phyloP scores from a whole-genome alignment of 37 sponge, comb jelly and placozoan genomes.

The Eunapius fragilis region DNA sequence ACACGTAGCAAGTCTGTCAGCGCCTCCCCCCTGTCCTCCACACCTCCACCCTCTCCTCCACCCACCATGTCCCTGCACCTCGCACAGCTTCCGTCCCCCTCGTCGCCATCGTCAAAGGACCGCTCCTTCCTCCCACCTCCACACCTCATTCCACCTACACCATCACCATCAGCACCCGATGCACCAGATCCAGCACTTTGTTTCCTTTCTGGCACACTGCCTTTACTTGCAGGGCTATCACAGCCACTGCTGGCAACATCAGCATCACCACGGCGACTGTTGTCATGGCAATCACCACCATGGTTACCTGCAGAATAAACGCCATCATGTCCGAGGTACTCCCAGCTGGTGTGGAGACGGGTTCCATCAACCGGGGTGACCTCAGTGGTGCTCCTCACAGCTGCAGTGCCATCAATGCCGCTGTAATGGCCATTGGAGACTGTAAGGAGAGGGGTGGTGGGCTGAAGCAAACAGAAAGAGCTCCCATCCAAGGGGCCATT shows the following conservation, averaged over 20 bases:
- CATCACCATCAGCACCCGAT: not conserved
- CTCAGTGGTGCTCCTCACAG: no score
- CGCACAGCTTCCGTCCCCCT: not conserved
- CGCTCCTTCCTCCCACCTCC: not conserved
- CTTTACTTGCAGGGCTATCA: not conserved
- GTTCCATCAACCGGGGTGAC: no score
- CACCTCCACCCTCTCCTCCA: not conserved
- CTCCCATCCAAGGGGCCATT: not conserved
- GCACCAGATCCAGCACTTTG: not conserved
- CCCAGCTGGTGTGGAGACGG: no score
- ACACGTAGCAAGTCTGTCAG: constrained; percentile 6
- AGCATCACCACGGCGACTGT: not conserved
- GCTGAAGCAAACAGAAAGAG: not conserved
- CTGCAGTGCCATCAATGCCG: not conserved
- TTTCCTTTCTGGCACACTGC: not conserved
- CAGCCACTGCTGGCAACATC: not conserved
- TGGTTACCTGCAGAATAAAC: no score
- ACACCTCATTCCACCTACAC: not conserved
- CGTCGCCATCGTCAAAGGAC: not conserved
- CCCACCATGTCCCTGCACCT: not conserved
- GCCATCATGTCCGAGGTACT: no score
- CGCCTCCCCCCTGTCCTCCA: not conserved
- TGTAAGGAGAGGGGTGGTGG: not conserved
- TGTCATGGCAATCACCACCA: no score
- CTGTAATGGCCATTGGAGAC: not conserved